Evolutionary conservation across 2,888 invertebrate genomes (phyloP).

Genomic region (Eurytoma californica): DNA sequence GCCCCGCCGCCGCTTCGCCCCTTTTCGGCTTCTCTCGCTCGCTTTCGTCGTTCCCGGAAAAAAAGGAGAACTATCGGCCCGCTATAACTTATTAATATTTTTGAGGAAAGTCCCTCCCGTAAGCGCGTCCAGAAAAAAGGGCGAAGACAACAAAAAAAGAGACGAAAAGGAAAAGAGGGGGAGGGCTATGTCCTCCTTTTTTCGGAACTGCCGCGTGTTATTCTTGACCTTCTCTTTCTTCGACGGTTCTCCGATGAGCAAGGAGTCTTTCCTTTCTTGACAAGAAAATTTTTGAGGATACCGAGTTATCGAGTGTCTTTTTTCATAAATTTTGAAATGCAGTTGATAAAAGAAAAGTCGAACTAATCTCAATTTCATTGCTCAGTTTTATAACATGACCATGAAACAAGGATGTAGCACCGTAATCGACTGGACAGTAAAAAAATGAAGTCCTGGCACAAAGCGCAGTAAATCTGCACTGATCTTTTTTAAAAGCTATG

Average conservation of each 20-base stretch:
- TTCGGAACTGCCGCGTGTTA: not conserved
- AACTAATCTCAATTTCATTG: too few species aligned
- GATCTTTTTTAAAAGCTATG: too few species aligned
- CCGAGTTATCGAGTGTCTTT: too few species aligned
- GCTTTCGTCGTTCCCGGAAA: constrained; percentile 60
- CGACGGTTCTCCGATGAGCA: not conserved
- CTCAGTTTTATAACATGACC: too few species aligned
- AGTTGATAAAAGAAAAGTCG: too few species aligned
- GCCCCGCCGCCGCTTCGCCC: constrained; percentile 30
- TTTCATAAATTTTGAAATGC: too few species aligned
- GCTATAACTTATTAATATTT: constrained; percentile 74
- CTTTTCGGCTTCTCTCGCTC: constrained; percentile 31
- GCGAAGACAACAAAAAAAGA: constrained; percentile 17
- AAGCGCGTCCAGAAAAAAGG: not conserved
- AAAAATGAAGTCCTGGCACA: too few species aligned
- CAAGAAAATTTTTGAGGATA: constrained; percentile 1
- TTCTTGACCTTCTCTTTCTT: not conserved
- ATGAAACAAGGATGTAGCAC: too few species aligned
- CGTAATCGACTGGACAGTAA: too few species aligned
- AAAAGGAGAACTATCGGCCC: constrained; percentile 65
- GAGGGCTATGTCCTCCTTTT: not conserved
- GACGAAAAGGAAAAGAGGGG: constrained; percentile 7
- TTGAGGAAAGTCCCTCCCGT: constrained; percentile 61
- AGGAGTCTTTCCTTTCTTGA: not conserved
- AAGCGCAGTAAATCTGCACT: too few species aligned